These are phyloP conservation scores for Emberiza fucata DNA, from an alignment of 2,113 vertebrate genomes.

Conservation along the genomic window DNA sequence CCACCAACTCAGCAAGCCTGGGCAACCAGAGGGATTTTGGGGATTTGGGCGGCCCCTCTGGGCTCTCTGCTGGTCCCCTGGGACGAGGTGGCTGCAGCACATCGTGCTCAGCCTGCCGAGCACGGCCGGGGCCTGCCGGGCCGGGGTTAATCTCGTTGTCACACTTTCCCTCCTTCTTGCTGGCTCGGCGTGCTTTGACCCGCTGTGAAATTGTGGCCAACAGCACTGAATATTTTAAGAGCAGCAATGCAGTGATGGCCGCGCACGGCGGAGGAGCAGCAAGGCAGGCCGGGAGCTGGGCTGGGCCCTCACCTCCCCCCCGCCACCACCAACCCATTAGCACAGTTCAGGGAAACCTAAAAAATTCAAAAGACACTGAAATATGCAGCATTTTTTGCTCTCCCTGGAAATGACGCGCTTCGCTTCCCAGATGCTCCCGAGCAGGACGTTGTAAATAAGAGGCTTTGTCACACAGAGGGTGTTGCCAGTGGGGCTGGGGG, in stretches of 20 bases:
- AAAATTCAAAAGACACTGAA: slow-evolving; percentile 46
- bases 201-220: slow-evolving; percentile 55
- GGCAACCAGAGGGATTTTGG: not conserved
- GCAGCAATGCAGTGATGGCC: slow-evolving; percentile 34
- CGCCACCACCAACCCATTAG: slow-evolving; percentile 37
- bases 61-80: not conserved
- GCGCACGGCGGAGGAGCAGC: not conserved
- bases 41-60: not conserved
- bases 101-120: slow-evolving; percentile 56
- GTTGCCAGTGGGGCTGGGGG: not conserved
- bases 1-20: fast-evolving
- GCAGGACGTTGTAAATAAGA: slow-evolving; percentile 36
- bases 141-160: slow-evolving; percentile 38
- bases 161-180: slow-evolving; percentile 63
- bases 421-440: slow-evolving; percentile 46
- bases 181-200: slow-evolving; percentile 54
- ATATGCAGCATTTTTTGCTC: slow-evolving; percentile 35
- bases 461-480: not conserved
- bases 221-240: slow-evolving; percentile 65
- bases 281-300: slow-evolving; percentile 55
- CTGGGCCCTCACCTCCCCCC: not conserved
- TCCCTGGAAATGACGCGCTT: slow-evolving; percentile 42
- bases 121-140: not conserved
- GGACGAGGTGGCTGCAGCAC: not conserved
- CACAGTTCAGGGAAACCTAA: slow-evolving; percentile 63